phyloP scores from a whole-genome alignment of 2,888 invertebrate genomes.

The Odontocolon sp. region DNA sequence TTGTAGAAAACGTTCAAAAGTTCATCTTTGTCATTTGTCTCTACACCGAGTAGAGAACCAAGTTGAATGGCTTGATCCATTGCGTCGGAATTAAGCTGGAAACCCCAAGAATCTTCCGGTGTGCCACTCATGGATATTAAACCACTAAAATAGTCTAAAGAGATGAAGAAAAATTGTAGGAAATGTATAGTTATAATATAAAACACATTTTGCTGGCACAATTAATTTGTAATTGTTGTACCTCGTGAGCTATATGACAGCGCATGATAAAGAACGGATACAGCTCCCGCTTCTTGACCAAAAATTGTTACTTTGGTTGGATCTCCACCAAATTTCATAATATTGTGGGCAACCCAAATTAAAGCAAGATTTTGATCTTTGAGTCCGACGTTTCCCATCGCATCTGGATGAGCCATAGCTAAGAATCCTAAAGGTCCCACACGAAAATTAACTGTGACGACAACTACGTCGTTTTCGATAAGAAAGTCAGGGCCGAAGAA shows the following conservation, averaged over 20 bases:
- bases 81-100: not conserved
- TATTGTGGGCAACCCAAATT: conserved; percentile 38
- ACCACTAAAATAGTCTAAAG: not conserved
- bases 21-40: not conserved
- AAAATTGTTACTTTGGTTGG: conserved; percentile 42
- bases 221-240: not conserved
- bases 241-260: conserved; percentile 30
- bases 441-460: conserved; percentile 66
- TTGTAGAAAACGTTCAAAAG: not conserved
- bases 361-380: conserved; percentile 45
- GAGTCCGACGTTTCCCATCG: conserved; percentile 44
- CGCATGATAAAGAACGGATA: conserved; percentile 27
- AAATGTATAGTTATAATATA: too few relatives aligned
- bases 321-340: conserved; percentile 42
- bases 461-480: conserved; percentile 63
- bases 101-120: not conserved
- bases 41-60: not conserved
- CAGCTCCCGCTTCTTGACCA: conserved; percentile 30
- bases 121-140: conserved; percentile 7
- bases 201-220: too few relatives aligned
- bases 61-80: not conserved
- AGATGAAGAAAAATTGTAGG: not conserved
- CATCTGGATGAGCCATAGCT: conserved; percentile 32
- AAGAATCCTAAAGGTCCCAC: conserved; percentile 27
- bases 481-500: conserved; percentile 68